These are phyloP conservation scores for Melospiza georgiana DNA, from an alignment of 2,113 vertebrate species.

Conservation along the genomic window DNA sequence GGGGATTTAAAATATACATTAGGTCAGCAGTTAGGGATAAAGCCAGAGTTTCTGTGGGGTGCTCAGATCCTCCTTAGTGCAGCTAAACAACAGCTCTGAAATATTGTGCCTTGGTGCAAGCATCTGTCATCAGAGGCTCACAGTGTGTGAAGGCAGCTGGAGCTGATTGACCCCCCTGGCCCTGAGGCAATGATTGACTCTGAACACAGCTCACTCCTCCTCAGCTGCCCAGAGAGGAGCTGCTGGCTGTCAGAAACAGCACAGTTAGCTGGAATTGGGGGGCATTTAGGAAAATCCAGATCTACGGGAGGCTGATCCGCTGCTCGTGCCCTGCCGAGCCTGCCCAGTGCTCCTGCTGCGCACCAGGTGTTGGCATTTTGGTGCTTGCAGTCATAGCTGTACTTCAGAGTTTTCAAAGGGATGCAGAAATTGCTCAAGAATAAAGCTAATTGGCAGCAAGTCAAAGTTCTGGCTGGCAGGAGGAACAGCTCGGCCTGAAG, in stretches of 20 bases:
- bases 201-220: neutral
- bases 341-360: neutral
- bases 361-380: fast-evolving
- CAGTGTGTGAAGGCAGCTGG: neutral
- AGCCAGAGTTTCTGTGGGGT: neutral
- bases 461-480: neutral
- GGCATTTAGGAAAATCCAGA: neutral
- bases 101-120: neutral
- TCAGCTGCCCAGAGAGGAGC: neutral
- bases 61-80: neutral
- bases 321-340: fast-evolving
- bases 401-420: neutral
- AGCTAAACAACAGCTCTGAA: neutral
- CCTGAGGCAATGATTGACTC: neutral
- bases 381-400: neutral
- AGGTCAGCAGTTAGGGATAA: neutral
- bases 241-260: neutral
- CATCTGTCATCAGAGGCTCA: neutral
- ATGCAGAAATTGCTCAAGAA: neutral
- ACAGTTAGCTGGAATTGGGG: neutral
- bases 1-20: neutral
- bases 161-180: neutral
- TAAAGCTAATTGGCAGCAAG: neutral
- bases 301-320: neutral
- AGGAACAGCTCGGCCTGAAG: neutral